phyloP scores from a whole-genome alignment of 1,140 invertebrate genomes.

The Pogonognathellus flavescens region DNA sequence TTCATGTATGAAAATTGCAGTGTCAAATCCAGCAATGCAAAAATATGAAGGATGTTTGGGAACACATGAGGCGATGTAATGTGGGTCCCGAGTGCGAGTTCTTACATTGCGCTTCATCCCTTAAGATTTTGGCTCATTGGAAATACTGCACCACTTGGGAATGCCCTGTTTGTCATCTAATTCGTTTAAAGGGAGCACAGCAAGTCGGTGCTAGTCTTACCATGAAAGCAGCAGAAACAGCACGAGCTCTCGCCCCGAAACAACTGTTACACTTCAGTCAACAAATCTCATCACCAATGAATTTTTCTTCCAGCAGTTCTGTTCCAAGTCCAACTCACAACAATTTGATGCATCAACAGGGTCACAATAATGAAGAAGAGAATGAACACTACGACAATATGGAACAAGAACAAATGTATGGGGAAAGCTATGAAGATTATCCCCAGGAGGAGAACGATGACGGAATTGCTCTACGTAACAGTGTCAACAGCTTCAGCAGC shows the following conservation, averaged over 20 bases:
- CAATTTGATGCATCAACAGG: neutral
- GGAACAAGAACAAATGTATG: slow-evolving; percentile 8
- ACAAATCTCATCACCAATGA: neutral
- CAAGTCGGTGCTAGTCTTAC: slow-evolving; percentile 2
- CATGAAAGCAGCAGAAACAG: slow-evolving; percentile 15
- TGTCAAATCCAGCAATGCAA: slow-evolving; percentile 53
- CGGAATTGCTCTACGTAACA: slow-evolving; percentile 19
- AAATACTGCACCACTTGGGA: slow-evolving; percentile 48
- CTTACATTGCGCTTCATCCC: slow-evolving; percentile 47
- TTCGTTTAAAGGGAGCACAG: slow-evolving; percentile 37
- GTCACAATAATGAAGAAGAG: neutral
- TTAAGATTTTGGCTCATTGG: slow-evolving; percentile 53
- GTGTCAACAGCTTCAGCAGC: neutral
- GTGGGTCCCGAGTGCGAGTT: slow-evolving; percentile 37
- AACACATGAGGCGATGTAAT: slow-evolving; percentile 38
- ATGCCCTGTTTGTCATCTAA: slow-evolving; percentile 47
- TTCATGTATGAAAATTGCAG: neutral
- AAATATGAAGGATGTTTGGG: slow-evolving; percentile 47
- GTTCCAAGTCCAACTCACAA: slow-evolving; percentile 33
- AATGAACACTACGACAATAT: neutral
- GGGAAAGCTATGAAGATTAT: neutral
- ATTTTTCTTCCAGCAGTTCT: neutral
- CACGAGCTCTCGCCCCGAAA: slow-evolving; percentile 22
- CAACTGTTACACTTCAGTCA: slow-evolving; percentile 17
- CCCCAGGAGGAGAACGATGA: neutral